phyloP scores from a whole-genome alignment of 2,888 invertebrate genomes.

The Aleiodes testaceus region DNA sequence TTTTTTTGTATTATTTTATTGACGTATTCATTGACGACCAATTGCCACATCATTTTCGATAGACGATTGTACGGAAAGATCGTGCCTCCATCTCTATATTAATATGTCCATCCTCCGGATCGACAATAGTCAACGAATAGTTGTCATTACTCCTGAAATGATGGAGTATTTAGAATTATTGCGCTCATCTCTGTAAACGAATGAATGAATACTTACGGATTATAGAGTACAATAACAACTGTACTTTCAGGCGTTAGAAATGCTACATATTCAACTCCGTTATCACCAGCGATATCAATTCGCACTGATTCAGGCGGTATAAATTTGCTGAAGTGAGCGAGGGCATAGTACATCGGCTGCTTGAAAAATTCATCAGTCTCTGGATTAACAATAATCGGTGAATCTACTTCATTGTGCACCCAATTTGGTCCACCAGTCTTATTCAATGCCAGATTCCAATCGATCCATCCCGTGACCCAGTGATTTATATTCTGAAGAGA shows the following conservation, averaged over 20 bases:
- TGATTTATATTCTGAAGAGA: slow-evolving; percentile 80
- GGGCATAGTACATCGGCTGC: slow-evolving; percentile 89
- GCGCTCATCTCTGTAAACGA: no score
- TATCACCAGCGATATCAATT: slow-evolving; percentile 64
- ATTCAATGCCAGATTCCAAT: slow-evolving; percentile 91
- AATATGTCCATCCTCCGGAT: no score
- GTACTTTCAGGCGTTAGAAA: slow-evolving; percentile 75
- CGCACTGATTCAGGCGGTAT: slow-evolving; percentile 77
- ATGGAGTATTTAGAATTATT: no score
- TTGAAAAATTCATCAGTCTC: slow-evolving; percentile 85
- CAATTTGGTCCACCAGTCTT: slow-evolving; percentile 87
- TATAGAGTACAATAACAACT: slow-evolving; percentile 75
- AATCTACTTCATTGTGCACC: slow-evolving; percentile 85
- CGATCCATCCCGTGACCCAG: slow-evolving; percentile 88
- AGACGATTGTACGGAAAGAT: no score
- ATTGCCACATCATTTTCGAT: no score
- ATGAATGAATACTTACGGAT: slow-evolving; percentile 72
- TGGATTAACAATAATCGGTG: slow-evolving; percentile 82
- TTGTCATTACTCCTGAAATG: no score
- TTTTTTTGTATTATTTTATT: no score
- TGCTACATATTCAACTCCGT: slow-evolving; percentile 72
- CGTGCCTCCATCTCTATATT: no score
- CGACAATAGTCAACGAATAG: no score
- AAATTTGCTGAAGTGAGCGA: slow-evolving; percentile 88
- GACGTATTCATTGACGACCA: no score